phyloP scores from a whole-genome alignment of 2,888 invertebrate genomes.

The Cephus spinipes region DNA sequence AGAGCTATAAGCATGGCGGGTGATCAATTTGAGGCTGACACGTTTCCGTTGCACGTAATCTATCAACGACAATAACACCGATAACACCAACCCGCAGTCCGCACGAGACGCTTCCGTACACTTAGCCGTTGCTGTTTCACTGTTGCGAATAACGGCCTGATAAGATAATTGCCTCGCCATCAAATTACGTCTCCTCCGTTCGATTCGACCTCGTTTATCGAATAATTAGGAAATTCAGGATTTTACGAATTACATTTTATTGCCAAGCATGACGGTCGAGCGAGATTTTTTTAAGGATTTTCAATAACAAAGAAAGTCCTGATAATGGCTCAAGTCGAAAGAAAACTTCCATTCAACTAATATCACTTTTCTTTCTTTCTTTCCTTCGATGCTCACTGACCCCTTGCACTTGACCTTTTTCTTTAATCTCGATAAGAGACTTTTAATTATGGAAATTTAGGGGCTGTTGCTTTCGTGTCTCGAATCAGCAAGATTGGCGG shows the following conservation, averaged over 20 bases:
- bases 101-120: background rate
- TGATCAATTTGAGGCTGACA: conserved; percentile 46
- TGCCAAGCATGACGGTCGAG: background rate
- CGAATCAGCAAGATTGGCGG: background rate
- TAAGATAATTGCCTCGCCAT: background rate
- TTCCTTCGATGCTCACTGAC: background rate
- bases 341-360: too few species aligned
- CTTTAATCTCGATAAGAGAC: background rate
- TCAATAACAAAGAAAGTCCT: too few species aligned
- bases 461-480: background rate
- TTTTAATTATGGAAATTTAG: background rate
- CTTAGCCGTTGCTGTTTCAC: background rate
- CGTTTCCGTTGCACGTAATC: conserved; percentile 35
- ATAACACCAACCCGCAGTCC: conserved; percentile 24
- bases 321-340: too few species aligned
- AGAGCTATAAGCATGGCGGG: conserved; percentile 7
- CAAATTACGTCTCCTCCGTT: background rate
- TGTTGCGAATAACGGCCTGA: background rate
- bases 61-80: conserved; percentile 40
- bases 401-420: background rate
- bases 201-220: background rate
- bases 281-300: too few species aligned
- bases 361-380: background rate
- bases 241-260: background rate
- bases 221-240: background rate